Conservation (phyloP, 1,140 invertebrate genomes). For the Watersipora subatra region DNA sequence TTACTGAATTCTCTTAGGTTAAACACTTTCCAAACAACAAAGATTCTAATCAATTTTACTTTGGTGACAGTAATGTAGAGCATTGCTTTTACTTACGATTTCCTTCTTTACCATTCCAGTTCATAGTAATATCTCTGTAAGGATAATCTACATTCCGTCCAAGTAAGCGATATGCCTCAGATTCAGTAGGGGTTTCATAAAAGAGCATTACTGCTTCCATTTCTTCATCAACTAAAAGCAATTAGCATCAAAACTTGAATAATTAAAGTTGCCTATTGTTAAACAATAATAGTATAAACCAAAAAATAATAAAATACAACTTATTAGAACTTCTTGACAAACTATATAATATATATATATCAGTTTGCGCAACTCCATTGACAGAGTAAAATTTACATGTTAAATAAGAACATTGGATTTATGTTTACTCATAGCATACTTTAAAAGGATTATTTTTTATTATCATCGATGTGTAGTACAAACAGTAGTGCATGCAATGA, state of each 20-base stretch:
- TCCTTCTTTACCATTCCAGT: not conserved
- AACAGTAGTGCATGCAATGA: no score
- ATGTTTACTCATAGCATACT: no score
- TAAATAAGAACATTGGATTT: no score
- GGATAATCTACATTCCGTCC: not conserved
- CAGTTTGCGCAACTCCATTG: no score
- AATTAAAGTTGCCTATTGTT: not conserved
- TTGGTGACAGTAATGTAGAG: not conserved
- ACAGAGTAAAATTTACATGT: no score
- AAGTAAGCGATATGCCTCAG: not conserved
- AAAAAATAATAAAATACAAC: not conserved
- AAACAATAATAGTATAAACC: not conserved
- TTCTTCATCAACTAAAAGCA: not conserved
- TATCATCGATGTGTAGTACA: no score
- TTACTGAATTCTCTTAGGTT: no score
- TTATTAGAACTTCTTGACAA: no score
- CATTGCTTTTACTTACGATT: not conserved
- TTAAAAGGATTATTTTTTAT: no score
- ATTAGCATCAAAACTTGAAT: not conserved
- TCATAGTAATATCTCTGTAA: not conserved
- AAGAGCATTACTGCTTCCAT: not conserved
- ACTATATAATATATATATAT: no score
- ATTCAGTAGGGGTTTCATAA: not conserved
- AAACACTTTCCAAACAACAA: no score
- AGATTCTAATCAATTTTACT: no score